Evolutionary conservation across 1,140 invertebrate genomes (phyloP).

Genomic region (Globodera ellingtonae): DNA sequence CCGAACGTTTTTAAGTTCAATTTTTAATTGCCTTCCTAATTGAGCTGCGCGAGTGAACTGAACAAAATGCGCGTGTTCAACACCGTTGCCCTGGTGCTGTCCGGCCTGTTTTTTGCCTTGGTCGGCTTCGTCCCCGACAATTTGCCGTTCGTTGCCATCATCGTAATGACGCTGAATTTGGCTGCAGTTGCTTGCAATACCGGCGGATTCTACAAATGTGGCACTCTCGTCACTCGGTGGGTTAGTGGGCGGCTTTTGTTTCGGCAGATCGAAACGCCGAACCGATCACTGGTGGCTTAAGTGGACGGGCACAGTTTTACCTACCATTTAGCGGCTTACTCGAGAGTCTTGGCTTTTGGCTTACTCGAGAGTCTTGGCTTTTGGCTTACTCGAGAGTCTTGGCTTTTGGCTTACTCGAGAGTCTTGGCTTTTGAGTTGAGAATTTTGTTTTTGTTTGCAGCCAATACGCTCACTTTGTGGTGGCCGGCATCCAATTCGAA

Average conservation of each 20-base stretch:
- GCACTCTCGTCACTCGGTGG: constrained; percentile 50
- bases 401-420: no score
- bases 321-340: neutral
- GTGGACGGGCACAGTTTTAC: no score
- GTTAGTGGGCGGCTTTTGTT: constrained; percentile 10
- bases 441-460: constrained; percentile 19
- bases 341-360: no score
- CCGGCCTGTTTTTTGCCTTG: constrained; percentile 45
- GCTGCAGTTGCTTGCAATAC: constrained; percentile 49
- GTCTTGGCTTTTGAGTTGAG: neutral
- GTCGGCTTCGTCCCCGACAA: constrained; percentile 53
- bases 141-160: constrained; percentile 31
- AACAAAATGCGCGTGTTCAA: constrained; percentile 58
- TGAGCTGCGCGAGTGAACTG: constrained; percentile 37
- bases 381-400: no score
- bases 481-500: constrained; percentile 47
- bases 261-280: no score
- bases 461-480: constrained; percentile 44
- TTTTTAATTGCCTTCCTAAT: no score
- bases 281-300: no score
- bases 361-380: no score
- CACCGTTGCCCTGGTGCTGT: constrained; percentile 48
- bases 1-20: no score
- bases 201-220: constrained; percentile 59
- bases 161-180: constrained; percentile 47